These are phyloP conservation scores for Marisa cornuarietis DNA, from an alignment of 1,140 invertebrate genomes.

Conservation along the genomic window DNA sequence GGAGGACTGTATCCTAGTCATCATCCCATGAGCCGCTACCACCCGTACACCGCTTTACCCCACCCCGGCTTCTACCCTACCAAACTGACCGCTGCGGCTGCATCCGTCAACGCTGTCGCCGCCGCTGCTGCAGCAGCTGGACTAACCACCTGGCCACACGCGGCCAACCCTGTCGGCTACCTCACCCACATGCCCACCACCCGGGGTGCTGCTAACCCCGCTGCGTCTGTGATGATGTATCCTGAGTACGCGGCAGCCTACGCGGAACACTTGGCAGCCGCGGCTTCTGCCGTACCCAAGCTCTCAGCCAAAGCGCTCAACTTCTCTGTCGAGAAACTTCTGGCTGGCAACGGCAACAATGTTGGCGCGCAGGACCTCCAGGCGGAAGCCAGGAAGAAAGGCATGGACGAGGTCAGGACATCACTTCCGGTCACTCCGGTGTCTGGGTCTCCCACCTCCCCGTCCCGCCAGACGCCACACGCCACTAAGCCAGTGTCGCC, in stretches of 20 bases:
- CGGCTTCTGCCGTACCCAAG: conserved; percentile 15
- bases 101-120: neutral
- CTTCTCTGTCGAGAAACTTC: conserved; percentile 21
- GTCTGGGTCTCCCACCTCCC: too few relatives aligned
- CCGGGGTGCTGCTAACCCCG: neutral
- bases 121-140: conserved; percentile 14
- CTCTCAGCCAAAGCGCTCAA: conserved; percentile 21
- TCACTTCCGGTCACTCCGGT: too few relatives aligned
- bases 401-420: too few relatives aligned
- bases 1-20: conserved; percentile 4
- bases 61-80: conserved; percentile 20
- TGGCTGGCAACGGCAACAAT: neutral
- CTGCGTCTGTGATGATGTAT: conserved; percentile 14
- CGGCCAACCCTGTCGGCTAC: conserved; percentile 1
- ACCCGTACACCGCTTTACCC: conserved; percentile 16
- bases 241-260: conserved; percentile 22
- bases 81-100: conserved; percentile 14
- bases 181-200: conserved; percentile 5
- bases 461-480: too few relatives aligned
- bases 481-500: neutral
- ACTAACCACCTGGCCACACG: neutral
- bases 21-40: conserved; percentile 21
- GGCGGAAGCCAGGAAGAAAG: neutral
- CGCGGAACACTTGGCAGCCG: conserved; percentile 18
- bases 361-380: neutral